Base-by-base conservation (phyloP, 2,797 vertebrate genomes). In the Melanitta fusca region DNA sequence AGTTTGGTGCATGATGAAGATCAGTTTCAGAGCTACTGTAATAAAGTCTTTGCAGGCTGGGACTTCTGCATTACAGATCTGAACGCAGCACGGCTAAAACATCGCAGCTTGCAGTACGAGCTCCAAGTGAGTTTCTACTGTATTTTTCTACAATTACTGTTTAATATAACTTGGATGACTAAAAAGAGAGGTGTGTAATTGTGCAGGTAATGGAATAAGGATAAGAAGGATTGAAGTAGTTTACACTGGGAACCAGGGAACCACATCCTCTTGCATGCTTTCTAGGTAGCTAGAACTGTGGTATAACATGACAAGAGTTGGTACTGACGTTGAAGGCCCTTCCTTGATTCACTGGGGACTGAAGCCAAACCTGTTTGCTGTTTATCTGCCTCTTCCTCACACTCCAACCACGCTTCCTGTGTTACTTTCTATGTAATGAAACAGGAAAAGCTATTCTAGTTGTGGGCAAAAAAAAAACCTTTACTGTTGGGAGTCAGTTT, bases 11-110 rank as follows among this genome's bases (percentile, higher is more conserved):
- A 98, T 70, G 98, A 97, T 17, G 98, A 99, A 97, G 99, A 99
- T 77, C 98, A 98, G 38, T 99, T 99, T 92, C 99, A 99, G 98
- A 99, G 98, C 94, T 99, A 99, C 91, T 99, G 99, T 97, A 99
- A 99, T 96, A 99, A 99, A 97, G 98, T 99, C 80, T 99, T 99
- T 80, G 98, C 99, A 0, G 99, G 99, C 91, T 99, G 99, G 99
- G 99, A 99, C 93, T 99, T 99, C 97, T 99, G 99, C 91, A 99
- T 99, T 96, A 99, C 98, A 86, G 98, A 99, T 68, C 97, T 97
- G 66, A 98, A 95, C 5, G 98, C 98, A 17, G 98, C 98, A 0
- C 89, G 16, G 60, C 97, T 99, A 51, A 99, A 99, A 94, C 99
- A 98, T 39, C 98, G 97, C 97, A 99, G 99, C 93, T 97, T 99